These are phyloP conservation scores for Chloroceryle amazona DNA, from an alignment of 2,797 vertebrate species.

Conservation along the genomic window DNA sequence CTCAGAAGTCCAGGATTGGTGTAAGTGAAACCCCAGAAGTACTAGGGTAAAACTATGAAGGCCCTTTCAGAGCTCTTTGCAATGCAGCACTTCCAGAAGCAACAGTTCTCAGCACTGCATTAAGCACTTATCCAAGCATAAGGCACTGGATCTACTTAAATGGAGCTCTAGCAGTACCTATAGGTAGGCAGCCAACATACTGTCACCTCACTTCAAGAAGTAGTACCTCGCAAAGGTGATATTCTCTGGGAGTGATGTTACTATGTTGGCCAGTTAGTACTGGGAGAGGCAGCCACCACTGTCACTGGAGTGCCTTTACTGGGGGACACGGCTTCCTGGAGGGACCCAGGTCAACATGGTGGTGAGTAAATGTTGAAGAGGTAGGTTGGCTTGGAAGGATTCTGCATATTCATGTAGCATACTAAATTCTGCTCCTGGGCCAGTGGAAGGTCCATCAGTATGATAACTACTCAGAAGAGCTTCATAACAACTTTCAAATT, in stretches of 20 bases:
- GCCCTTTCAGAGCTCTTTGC: constrained; percentile 26
- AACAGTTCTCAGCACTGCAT: background rate
- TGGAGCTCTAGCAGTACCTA: constrained; percentile 1
- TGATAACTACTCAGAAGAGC: background rate
- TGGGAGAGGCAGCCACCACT: constrained; percentile 48
- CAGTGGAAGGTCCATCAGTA: constrained; percentile 2
- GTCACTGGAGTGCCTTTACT: constrained; percentile 69
- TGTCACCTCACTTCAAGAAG: constrained; percentile 73
- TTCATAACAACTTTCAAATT: constrained; percentile 20
- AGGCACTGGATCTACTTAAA: constrained; percentile 28
- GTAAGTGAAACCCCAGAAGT: background rate
- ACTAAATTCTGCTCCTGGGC: constrained; percentile 30
- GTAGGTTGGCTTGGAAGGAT: constrained; percentile 75
- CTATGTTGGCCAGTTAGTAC: constrained; percentile 65
- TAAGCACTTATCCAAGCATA: constrained; percentile 11
- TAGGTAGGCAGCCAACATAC: constrained; percentile 65
- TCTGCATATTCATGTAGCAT: constrained; percentile 48
- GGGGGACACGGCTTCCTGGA: constrained; percentile 73
- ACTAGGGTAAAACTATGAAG: constrained; percentile 35
- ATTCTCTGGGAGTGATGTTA: constrained; percentile 70
- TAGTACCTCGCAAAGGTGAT: constrained; percentile 55
- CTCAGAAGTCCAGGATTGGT: background rate
- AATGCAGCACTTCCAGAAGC: constrained; percentile 23
- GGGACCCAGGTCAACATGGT: constrained; percentile 62
- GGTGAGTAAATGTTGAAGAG: constrained; percentile 79